These are phyloP conservation scores for Alloplasta piceator DNA, from an alignment of 2,888 invertebrate species.

Conservation along the genomic window DNA sequence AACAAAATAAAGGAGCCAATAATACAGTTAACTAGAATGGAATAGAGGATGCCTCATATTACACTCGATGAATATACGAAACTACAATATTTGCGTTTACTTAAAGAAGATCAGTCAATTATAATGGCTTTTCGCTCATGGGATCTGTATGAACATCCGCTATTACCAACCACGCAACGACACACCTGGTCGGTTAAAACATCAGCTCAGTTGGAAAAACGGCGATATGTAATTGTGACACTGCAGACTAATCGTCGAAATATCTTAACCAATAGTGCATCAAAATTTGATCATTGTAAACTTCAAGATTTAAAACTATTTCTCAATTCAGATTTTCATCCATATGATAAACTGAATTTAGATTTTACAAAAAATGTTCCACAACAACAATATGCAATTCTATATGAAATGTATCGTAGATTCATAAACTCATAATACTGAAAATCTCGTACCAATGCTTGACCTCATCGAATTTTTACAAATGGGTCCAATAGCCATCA, in stretches of 20 bases:
- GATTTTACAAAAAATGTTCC: not conserved
- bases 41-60: constrained; percentile 27
- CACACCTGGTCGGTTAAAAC: constrained; percentile 33
- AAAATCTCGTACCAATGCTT: not conserved
- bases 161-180: not conserved
- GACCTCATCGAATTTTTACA: not conserved
- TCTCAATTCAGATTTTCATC: not conserved
- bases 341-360: constrained; percentile 1
- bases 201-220: not conserved
- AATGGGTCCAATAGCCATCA: constrained; percentile 3
- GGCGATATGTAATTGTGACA: too few species aligned
- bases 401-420: constrained; percentile 8
- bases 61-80: constrained; percentile 27
- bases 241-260: too few species aligned
- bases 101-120: not conserved
- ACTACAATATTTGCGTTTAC: not conserved
- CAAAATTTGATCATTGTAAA: constrained; percentile 18
- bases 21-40: not conserved
- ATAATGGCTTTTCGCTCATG: constrained; percentile 19
- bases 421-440: not conserved
- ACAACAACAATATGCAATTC: not conserved
- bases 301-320: not conserved
- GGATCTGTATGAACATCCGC: constrained; percentile 36
- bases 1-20: not conserved
- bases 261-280: not conserved